phyloP scores from a whole-genome alignment of 2,797 vertebrate genomes.

The Benthosema pterotum region DNA sequence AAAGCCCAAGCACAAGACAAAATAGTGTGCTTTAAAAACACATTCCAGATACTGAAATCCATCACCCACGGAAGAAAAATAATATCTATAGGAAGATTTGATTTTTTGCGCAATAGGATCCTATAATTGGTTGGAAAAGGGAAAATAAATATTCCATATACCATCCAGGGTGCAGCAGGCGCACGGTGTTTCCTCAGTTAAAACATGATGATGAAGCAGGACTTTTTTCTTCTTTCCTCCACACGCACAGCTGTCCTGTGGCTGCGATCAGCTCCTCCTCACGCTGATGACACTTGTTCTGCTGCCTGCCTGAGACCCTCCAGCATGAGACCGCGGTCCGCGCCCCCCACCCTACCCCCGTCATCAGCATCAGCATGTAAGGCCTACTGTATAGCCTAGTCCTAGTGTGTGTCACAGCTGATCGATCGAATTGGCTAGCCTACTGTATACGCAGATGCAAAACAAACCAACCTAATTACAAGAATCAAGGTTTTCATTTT shows the following conservation, averaged over 20 bases:
- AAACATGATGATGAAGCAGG: conserved; percentile 9
- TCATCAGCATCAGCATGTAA: conserved; percentile 28
- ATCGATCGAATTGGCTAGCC: too few relatives aligned
- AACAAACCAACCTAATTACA: too few relatives aligned
- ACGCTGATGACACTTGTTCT: conserved; percentile 52
- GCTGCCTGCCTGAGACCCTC: conserved; percentile 43
- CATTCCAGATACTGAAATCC: conserved; percentile 62
- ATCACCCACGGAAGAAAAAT: conserved; percentile 30
- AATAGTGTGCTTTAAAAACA: conserved; percentile 37
- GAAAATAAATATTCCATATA: conserved; percentile 38
- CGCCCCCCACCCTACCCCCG: conserved; percentile 55
- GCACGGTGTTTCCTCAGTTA: not conserved
- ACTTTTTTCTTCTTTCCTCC: not conserved
- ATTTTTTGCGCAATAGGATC: not conserved
- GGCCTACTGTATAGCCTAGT: too few relatives aligned
- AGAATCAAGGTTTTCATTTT: too few relatives aligned
- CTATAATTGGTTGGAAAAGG: conserved; percentile 17
- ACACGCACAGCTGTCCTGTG: conserved; percentile 11
- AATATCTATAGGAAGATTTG: conserved; percentile 8
- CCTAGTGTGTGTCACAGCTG: too few relatives aligned
- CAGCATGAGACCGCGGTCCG: conserved; percentile 45
- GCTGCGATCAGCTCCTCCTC: conserved; percentile 45
- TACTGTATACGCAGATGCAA: too few relatives aligned
- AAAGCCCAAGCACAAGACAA: not conserved
- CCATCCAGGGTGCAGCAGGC: conserved; percentile 46